These are phyloP conservation scores for Dromius quadrimaculatus DNA, from an alignment of 2,888 invertebrate genomes.

Conservation along the genomic window DNA sequence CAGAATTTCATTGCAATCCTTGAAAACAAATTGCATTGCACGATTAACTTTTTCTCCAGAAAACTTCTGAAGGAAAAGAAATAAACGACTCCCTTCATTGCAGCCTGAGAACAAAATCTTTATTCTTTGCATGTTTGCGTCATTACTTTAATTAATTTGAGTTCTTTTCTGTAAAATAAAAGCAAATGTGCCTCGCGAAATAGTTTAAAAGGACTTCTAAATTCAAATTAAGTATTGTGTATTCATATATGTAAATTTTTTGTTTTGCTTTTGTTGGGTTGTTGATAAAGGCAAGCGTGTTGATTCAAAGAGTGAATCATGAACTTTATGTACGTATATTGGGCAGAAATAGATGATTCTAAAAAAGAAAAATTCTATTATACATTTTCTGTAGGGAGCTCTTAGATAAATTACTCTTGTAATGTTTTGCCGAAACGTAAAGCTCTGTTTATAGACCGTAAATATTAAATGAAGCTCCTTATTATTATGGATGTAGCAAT, in stretches of 20 bases:
- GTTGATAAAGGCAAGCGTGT: too few relatives aligned
- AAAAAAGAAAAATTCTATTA: too few relatives aligned
- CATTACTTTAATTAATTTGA: slow-evolving; percentile 49
- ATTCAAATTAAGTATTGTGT: slow-evolving; percentile 33
- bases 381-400: too few relatives aligned
- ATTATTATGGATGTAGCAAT: slow-evolving; percentile 1
- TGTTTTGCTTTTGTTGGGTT: slow-evolving; percentile 21
- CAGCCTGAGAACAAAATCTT: slow-evolving; percentile 31
- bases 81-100: background rate
- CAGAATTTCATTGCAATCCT: slow-evolving; percentile 38
- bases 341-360: too few relatives aligned
- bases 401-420: slow-evolving; percentile 13
- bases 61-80: slow-evolving; percentile 34
- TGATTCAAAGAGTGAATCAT: too few relatives aligned
- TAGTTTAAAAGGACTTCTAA: slow-evolving; percentile 21
- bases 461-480: background rate
- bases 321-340: too few relatives aligned
- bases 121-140: slow-evolving; percentile 38
- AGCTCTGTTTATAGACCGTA: background rate
- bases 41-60: slow-evolving; percentile 44
- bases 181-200: slow-evolving; percentile 24
- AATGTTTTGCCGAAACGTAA: slow-evolving; percentile 3
- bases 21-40: slow-evolving; percentile 40
- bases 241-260: slow-evolving; percentile 35
- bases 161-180: slow-evolving; percentile 46